Evolutionary conservation across 2,888 invertebrate species (phyloP), one percentile per base, ranked within the genome.

Genomic region (Cremastinae sp.): DNA sequence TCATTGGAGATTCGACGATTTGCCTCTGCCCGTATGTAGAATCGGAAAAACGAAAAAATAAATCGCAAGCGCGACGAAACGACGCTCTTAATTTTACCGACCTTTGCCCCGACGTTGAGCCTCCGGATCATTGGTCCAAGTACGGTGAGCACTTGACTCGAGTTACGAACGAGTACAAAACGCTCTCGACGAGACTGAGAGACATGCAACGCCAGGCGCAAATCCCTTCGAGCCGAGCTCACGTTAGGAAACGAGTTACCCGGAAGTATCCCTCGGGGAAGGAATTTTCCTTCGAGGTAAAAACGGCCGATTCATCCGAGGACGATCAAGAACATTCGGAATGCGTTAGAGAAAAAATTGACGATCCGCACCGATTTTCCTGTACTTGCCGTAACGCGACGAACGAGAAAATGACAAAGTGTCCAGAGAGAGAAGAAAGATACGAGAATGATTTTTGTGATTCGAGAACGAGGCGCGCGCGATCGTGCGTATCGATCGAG

Each of bases 271-370:
- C 80, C n/a, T 79, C 80, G 10, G 80, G 75, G 9, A 79, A 80
- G 28, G 74, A 80, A 74, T 80, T 80, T 49, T 75, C 75, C 7
- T 81, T 79, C 69, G 75, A 77, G 62, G 75, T 79, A 0, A 78
- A 78, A 47, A 68, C 74, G 1, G 28, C 45, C n/a, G 51, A 61
- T 4, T n/a, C n/a, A n/a, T 49, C 73, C 10, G 14, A 28, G 16
- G 8, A 43, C 20, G 41, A 16, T 0, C 37, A 9, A 5, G 18
- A 51, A 7, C 18, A 12, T 16, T 9, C 8, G 12, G 37, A 68
- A 22, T 39, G 14, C 14, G 2, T 12, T 5, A 28, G 8, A 37
- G 12, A 9, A 16, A 3, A 5, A 28, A 18, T 64, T 3, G 49
- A 49, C 1, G 3, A 47, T 39, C n/a, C 1, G 0, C 18, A 47